Conservation (phyloP, 1,140 invertebrate genomes). For the Scaptomyza pallida region DNA sequence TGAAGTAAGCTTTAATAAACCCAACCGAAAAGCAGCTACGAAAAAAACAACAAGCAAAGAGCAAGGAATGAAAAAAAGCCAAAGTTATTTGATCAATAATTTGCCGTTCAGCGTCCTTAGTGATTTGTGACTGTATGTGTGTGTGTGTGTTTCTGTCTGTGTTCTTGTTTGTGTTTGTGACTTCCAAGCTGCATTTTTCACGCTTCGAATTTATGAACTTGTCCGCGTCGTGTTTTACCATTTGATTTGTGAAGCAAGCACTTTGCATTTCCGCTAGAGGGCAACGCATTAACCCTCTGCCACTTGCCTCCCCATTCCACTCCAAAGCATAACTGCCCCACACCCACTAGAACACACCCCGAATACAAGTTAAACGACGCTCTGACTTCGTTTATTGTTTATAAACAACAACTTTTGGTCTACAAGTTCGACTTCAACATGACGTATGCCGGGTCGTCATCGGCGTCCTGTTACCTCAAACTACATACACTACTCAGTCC, state of each 20-base stretch:
- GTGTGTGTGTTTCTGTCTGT: slow-evolving; percentile 13
- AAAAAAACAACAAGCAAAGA: too few species aligned
- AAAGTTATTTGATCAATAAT: slow-evolving; percentile 77
- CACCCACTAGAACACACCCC: background rate
- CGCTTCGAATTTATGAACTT: slow-evolving; percentile 75
- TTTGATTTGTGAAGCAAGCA: slow-evolving; percentile 72
- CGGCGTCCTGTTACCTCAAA: slow-evolving; percentile 39
- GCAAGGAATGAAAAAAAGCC: slow-evolving; percentile 22
- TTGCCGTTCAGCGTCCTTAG: slow-evolving; percentile 68
- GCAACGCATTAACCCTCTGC: slow-evolving; percentile 52
- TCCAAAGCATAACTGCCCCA: background rate
- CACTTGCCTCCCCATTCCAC: background rate
- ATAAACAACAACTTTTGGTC: slow-evolving; percentile 72
- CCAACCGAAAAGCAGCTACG: background rate
- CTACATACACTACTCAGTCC: slow-evolving; percentile 10
- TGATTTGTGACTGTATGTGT: slow-evolving; percentile 41
- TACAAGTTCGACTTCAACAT: slow-evolving; percentile 41
- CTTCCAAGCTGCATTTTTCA: slow-evolving; percentile 69
- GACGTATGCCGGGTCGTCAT: slow-evolving; percentile 70
- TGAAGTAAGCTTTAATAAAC: slow-evolving; percentile 13
- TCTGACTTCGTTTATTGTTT: slow-evolving; percentile 75
- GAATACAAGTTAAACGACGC: slow-evolving; percentile 17
- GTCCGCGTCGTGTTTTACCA: slow-evolving; percentile 36
- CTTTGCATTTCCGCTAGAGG: slow-evolving; percentile 49
- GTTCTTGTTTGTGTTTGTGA: slow-evolving; percentile 34